phyloP scores from a whole-genome alignment of 1,140 invertebrate genomes.

The Trichomalopsis sarcophagae region DNA sequence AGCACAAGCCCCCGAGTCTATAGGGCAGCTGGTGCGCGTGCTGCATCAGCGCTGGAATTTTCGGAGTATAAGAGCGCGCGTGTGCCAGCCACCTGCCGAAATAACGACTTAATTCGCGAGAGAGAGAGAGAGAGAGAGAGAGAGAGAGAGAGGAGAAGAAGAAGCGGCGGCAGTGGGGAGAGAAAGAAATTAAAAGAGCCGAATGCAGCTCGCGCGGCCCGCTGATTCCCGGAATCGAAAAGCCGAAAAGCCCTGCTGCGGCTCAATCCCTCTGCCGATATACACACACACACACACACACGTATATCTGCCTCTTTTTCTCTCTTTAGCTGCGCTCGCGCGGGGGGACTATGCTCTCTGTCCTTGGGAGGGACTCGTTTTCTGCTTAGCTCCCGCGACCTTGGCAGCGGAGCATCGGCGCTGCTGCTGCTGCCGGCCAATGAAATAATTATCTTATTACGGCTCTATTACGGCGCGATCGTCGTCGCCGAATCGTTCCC shows the following conservation, averaged over 20 bases:
- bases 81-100: constrained; percentile 68
- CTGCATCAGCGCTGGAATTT: neutral
- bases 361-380: constrained; percentile 51
- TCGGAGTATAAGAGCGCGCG: constrained; percentile 23
- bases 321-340: constrained; percentile 3
- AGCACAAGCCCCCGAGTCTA: neutral
- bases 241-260: neutral
- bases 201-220: constrained; percentile 20
- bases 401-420: constrained; percentile 38
- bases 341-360: constrained; percentile 20
- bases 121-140: neutral
- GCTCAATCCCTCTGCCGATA: neutral
- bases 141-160: neutral
- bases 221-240: constrained; percentile 33
- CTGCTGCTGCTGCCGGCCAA: constrained; percentile 24
- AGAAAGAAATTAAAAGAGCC: constrained; percentile 20
- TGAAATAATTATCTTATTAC: constrained; percentile 54
- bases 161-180: neutral
- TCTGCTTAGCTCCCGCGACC: constrained; percentile 39
- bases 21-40: neutral
- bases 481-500: neutral
- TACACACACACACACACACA: neutral
- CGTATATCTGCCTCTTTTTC: constrained; percentile 30
- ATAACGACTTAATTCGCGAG: constrained; percentile 71
- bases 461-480: constrained; percentile 41